These are phyloP conservation scores for Capreolus pygargus DNA, from an alignment of 2,113 vertebrate genomes.

Conservation along the genomic window DNA sequence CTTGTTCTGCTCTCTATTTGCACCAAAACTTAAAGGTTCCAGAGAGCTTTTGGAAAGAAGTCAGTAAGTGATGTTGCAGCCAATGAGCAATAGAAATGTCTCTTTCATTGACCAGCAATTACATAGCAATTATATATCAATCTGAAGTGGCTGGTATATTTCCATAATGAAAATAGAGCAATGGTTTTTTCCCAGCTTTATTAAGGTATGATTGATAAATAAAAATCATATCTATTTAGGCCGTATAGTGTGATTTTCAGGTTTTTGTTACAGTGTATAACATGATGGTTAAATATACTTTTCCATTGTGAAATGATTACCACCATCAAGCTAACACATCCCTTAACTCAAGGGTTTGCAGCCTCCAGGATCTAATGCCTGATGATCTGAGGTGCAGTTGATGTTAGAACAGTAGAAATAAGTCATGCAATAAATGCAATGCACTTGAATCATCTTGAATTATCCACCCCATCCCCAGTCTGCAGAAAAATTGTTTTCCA, in stretches of 20 bases:
- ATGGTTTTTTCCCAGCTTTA: background rate
- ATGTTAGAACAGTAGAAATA: background rate
- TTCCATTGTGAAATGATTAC: background rate
- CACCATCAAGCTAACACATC: background rate
- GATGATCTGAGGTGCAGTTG: background rate
- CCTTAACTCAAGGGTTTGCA: background rate
- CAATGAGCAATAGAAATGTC: background rate
- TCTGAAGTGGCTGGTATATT: background rate
- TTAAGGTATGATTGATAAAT: background rate
- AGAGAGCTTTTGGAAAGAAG: background rate
- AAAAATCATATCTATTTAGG: background rate
- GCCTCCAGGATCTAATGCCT: background rate
- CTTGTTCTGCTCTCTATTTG: background rate
- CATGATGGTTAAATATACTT: background rate
- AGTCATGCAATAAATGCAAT: fast-evolving
- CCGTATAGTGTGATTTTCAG: background rate
- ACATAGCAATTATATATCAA: background rate
- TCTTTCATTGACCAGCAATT: background rate
- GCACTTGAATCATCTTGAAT: background rate
- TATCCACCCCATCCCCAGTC: background rate
- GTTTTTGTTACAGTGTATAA: background rate
- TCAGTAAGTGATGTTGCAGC: background rate
- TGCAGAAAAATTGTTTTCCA: background rate
- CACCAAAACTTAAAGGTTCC: background rate
- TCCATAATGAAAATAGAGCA: background rate